phyloP scores from a whole-genome alignment of 2,113 vertebrate species.

The Sinocyclocheilus maitianheensis region DNA sequence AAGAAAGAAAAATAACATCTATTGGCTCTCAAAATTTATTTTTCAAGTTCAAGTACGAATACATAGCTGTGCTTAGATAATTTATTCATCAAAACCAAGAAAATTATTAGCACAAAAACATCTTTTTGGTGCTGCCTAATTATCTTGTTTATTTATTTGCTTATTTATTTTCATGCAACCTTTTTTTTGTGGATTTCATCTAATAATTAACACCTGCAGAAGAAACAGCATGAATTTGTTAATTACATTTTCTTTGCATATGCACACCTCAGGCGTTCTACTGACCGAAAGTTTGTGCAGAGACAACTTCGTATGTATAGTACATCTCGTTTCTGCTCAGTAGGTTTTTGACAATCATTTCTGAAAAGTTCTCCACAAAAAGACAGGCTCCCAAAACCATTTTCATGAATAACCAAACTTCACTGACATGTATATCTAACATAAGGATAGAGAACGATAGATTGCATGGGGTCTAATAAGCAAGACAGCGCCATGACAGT shows the following conservation, averaged over 20 bases:
- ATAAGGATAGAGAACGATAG: neutral
- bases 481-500: slow-evolving; percentile 16
- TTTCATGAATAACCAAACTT: slow-evolving; percentile 11
- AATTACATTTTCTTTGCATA: neutral
- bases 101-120: slow-evolving; percentile 7
- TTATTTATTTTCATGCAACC: no score
- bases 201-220: neutral
- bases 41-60: slow-evolving; percentile 12
- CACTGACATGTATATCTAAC: slow-evolving; percentile 8
- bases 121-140: no score
- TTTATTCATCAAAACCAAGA: slow-evolving; percentile 10
- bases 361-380: no score
- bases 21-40: neutral
- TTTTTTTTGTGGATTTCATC: no score
- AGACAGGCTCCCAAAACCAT: neutral
- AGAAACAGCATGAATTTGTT: neutral
- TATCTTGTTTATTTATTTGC: no score
- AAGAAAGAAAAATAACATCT: slow-evolving; percentile 5
- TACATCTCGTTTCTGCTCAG: neutral
- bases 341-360: neutral
- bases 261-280: neutral
- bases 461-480: slow-evolving; percentile 6
- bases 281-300: neutral
- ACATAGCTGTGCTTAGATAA: neutral
- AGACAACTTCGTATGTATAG: neutral